phyloP scores from a whole-genome alignment of 2,797 vertebrate species.

The Falco cherrug region DNA sequence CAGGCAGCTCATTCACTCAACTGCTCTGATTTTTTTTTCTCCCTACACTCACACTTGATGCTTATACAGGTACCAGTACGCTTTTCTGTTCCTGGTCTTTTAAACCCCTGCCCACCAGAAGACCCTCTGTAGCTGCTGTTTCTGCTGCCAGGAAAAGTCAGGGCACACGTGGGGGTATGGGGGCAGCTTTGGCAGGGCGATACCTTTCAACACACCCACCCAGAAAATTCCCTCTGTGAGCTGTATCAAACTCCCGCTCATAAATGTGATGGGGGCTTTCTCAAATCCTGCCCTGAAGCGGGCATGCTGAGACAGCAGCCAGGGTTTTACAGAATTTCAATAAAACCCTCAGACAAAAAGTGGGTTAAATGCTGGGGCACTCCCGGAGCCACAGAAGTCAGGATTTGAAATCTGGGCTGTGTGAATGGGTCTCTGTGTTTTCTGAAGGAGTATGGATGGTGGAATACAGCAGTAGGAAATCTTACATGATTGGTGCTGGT shows the following conservation, averaged over 20 bases:
- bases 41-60: rapidly evolving
- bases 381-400: not conserved
- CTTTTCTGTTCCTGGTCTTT: rapidly evolving
- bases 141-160: slow-evolving; percentile 20
- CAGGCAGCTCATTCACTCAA: not conserved
- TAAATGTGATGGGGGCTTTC: rapidly evolving
- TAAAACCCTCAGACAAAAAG: not conserved
- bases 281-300: rapidly evolving
- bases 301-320: not conserved
- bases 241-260: not conserved
- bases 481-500: not conserved
- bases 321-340: not conserved
- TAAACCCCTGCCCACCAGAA: rapidly evolving
- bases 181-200: not conserved
- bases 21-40: rapidly evolving
- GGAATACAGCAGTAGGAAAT: not conserved
- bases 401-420: not conserved
- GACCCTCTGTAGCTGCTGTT: not conserved
- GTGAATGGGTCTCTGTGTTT: rapidly evolving
- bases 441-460: rapidly evolving
- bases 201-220: rapidly evolving
- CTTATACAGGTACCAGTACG: rapidly evolving
- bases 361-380: rapidly evolving
- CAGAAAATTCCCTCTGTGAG: not conserved
- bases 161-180: not conserved